Conservation (phyloP, 2,113 vertebrate species). For the crab-eating macaque (Macaca fascicularis) region T2T-MFA8v1.1 NC_088390.1:69544501-69545000, state of each 20-base stretch:
- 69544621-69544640: conserved; percentile 62
- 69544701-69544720: conserved; percentile 77
- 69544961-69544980: conserved; percentile 53
- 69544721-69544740: conserved; percentile 59
- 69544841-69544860: conserved; percentile 48
- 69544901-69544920: conserved; percentile 46
- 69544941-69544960: conserved; percentile 48
- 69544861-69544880: conserved; percentile 59
- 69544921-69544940: conserved; percentile 61
- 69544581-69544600: conserved; percentile 35
- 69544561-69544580: conserved; percentile 26
- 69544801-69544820: conserved; percentile 57
- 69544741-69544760: conserved; percentile 63
- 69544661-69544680: conserved; percentile 46
- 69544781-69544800: conserved; percentile 64
- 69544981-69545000: conserved; percentile 47
- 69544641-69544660: conserved; percentile 54
- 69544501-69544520: conserved; percentile 3
- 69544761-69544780: conserved; percentile 72
- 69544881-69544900: conserved; percentile 43
- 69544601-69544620: conserved; percentile 49
- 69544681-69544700: conserved; percentile 55
- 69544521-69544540: conserved; percentile 10
- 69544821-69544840: conserved; percentile 64
- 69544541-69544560: background rate